Base-by-base conservation (phyloP, 1,140 invertebrate species). In the Protaetia brevitarsis region DNA sequence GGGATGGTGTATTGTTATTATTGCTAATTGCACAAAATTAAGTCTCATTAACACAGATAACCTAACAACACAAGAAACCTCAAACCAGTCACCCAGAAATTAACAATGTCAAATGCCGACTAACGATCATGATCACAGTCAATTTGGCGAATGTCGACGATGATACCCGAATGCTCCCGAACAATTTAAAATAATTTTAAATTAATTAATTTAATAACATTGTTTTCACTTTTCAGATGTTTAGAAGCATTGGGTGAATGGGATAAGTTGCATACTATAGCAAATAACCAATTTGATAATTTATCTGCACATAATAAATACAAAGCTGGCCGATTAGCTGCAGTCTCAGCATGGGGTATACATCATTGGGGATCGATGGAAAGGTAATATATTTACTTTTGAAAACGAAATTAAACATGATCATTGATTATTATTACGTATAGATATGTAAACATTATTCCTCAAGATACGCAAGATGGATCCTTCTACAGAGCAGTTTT, bases 231-330 rank as follows among this genome's bases (percentile, higher is more conserved):
- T 71, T 68, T 13, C 45, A 76, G 74, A 63, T 77, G 75, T 66
- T 68, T 98, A 30, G 97, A 99, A 82, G 95, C 96, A 0, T 81
- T 99, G 0, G 97, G 96, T 4, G 95, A 99, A 82, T 99, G 98
- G 97, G 89, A 86, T 1, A 87, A 93, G 62, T 78, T 99, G 6
- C 90, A 96, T 72, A 86, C 89, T 3, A 85, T 93, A 0, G 89
- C 89, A 0, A 87, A 86, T 65, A 84, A 87, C 30, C 86, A 89
- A 70, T 98, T 95, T 92, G 79, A 84, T 0, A 81, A 82, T 30
- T 85, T 92, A 37, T 80, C 72, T 10, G 85, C 89, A 4, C 88
- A 91, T 26, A 87, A 86, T 2, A 88, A 89, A 66, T 87, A 89
- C 51, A 89, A 90, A 73, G 95, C 98, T 79, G 91, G 95, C 0